These are phyloP conservation scores for Ellobius talpinus DNA, from an alignment of 2,113 vertebrate species.

Conservation along the genomic window DNA sequence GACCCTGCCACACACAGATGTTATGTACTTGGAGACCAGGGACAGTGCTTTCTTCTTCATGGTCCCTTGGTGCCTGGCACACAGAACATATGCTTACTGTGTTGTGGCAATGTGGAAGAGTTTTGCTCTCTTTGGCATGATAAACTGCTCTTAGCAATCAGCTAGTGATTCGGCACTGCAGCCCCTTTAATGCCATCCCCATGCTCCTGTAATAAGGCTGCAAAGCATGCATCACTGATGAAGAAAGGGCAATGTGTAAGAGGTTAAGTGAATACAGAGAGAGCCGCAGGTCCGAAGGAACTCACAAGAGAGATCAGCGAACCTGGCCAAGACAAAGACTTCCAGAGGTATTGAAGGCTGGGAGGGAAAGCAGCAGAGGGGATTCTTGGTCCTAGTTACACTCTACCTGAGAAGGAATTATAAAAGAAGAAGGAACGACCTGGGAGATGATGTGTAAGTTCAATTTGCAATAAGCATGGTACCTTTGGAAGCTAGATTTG, in stretches of 20 bases:
- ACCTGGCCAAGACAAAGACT: neutral
- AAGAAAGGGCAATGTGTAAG: neutral
- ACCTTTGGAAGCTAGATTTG: neutral
- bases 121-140: neutral
- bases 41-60: neutral
- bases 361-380: neutral
- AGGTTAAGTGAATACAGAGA: neutral
- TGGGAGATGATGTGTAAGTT: neutral
- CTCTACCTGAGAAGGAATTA: neutral
- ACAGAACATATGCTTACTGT: neutral
- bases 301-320: neutral
- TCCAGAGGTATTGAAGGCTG: neutral
- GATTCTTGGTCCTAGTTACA: neutral
- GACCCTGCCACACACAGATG: neutral
- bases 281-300: neutral
- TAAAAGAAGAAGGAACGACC: neutral
- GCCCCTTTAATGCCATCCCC: neutral
- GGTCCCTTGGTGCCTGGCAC: neutral
- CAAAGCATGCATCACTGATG: neutral
- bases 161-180: neutral
- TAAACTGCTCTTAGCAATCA: constrained; percentile 17
- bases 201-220: neutral
- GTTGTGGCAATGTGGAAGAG: constrained; percentile 17
- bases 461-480: neutral
- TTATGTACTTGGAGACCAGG: neutral